phyloP scores from a whole-genome alignment of 1,140 invertebrate species.

The Sycophaga agraensis region DNA sequence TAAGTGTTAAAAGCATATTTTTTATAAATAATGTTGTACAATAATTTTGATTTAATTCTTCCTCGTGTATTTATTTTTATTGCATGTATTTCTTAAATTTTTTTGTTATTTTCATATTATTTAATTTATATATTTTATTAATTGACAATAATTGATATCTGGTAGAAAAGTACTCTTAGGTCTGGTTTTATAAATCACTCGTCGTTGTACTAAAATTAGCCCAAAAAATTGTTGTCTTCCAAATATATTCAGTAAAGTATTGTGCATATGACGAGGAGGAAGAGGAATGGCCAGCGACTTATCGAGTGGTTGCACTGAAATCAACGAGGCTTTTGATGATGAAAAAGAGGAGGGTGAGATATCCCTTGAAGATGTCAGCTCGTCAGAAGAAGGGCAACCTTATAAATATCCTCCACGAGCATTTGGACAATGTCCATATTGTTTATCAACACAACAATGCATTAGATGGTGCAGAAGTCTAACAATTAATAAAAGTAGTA shows the following conservation, averaged over 20 bases:
- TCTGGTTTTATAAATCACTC: not conserved
- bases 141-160: not conserved
- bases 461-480: slow-evolving; percentile 38
- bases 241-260: slow-evolving; percentile 25
- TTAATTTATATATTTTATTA: not conserved
- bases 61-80: no score
- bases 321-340: slow-evolving; percentile 45
- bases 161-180: not conserved
- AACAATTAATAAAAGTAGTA: slow-evolving; percentile 27
- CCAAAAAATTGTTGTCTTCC: not conserved
- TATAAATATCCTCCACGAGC: slow-evolving; percentile 27
- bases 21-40: no score
- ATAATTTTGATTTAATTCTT: no score
- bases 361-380: slow-evolving; percentile 55
- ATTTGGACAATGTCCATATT: slow-evolving; percentile 32
- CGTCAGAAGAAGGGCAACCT: slow-evolving; percentile 48
- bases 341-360: slow-evolving; percentile 54
- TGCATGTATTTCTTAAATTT: not conserved
- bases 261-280: slow-evolving; percentile 24
- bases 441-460: slow-evolving; percentile 37
- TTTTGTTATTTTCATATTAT: not conserved
- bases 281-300: slow-evolving; percentile 49
- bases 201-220: not conserved
- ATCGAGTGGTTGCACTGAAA: slow-evolving; percentile 43
- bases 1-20: no score